Conservation (phyloP, 2,113 vertebrate species). For the Microcebus tavaratra region DNA sequence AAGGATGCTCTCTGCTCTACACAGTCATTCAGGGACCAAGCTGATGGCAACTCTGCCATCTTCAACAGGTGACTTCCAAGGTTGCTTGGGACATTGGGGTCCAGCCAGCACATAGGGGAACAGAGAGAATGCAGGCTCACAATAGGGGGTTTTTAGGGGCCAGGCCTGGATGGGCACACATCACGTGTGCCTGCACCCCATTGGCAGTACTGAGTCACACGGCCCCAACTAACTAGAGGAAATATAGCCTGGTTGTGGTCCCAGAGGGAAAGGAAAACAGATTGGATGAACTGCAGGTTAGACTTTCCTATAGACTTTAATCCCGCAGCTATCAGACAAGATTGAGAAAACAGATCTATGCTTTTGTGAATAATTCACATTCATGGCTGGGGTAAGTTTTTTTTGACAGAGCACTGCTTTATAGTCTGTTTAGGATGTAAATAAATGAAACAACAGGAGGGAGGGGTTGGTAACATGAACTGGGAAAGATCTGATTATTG, state of each 20-base stretch:
- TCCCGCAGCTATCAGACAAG: not conserved
- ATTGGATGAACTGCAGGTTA: not conserved
- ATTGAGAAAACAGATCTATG: not conserved
- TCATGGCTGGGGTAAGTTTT: not conserved
- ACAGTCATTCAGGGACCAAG: not conserved
- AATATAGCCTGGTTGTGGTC: not conserved
- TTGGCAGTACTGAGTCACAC: not conserved
- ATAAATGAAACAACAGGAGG: not conserved
- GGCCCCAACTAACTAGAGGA: not conserved
- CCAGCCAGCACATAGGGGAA: not conserved
- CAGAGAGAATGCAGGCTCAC: not conserved
- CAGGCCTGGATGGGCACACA: not conserved
- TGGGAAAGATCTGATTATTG: not conserved
- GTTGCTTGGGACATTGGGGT: not conserved
- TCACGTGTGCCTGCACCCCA: not conserved
- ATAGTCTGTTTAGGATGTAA: not conserved
- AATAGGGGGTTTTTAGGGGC: not conserved
- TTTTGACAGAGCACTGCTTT: not conserved
- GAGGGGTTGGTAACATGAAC: not conserved
- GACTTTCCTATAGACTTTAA: not conserved
- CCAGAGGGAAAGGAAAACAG: not conserved
- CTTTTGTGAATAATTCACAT: not conserved
- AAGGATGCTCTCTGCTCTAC: not conserved
- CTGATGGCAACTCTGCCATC: not conserved
- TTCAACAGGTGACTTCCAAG: not conserved